Evolutionary conservation across 1,140 invertebrate species (phyloP), one percentile per base, ranked within the genome.

Genomic region (Saccostrea echinata): DNA sequence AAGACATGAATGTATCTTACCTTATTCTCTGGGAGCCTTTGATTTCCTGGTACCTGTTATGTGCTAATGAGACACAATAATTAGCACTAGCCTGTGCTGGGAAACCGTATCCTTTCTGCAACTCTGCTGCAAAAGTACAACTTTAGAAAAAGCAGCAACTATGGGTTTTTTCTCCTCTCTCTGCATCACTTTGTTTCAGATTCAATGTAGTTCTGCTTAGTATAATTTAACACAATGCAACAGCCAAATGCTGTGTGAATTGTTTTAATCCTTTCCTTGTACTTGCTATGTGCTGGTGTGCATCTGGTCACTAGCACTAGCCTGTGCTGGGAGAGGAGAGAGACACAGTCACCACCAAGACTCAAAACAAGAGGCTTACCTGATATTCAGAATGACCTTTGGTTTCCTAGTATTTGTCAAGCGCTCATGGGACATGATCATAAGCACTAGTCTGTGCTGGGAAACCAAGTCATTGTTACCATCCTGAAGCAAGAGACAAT

Each of bases 391-490:
- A n/a, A n/a, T 3, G 35, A 9, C 6, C 43, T 43, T 64, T 64
- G 57, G 24, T 11, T n/a, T 0, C 57, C 57, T 64, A 21, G 57
- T n/a, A 64, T 18, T 2, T n/a, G 57, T 24, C 4, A 64, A 21
- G 21, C 4, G 13, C 0, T 64, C 57, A 64, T 64, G 57, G 4
- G 18, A 21, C 24, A 24, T 8, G 21, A 21, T 18, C 57, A 64
- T 24, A 64, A 64, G 57, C 57, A 64, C 57, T 64, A 64, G 57
- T 18, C 16, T 64, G 57, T 64, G 57, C 57, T 64, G 57, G 57
- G 57, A 64, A 21, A 64, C 21, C 57, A 64, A 43, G 35, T n/a
- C n/a, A n/a, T n/a, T n/a, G 6, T 6, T n/a, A n/a, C n/a, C n/a
- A n/a, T n/a, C n/a, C n/a, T n/a, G n/a, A n/a, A n/a, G n/a, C n/a